phyloP scores from a whole-genome alignment of 2,888 invertebrate genomes.

The Augiades crinisus region DNA sequence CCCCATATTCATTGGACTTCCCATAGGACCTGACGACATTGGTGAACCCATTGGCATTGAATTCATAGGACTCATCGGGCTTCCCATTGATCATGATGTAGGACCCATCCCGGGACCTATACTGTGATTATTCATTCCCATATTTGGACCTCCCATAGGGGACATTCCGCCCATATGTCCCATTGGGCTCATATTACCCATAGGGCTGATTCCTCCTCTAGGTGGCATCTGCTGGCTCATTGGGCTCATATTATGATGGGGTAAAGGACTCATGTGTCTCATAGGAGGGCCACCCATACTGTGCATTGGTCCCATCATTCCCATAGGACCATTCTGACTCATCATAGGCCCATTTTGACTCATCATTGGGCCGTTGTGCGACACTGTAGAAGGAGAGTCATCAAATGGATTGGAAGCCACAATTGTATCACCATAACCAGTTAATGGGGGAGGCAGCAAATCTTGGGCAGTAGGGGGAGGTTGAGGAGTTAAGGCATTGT shows the following conservation, averaged over 20 bases:
- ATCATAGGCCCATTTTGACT: conserved; percentile 84
- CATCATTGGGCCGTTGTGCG: conserved; percentile 83
- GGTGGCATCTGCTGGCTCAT: conserved; percentile 84
- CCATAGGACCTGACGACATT: conserved; percentile 86
- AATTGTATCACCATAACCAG: conserved; percentile 96
- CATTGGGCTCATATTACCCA: conserved; percentile 87
- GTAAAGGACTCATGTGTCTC: conserved; percentile 84
- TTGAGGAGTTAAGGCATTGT: conserved; percentile 83
- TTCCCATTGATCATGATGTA: conserved; percentile 83
- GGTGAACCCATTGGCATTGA: conserved; percentile 87
- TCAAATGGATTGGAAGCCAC: conserved; percentile 97
- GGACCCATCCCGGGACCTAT: conserved; percentile 83
- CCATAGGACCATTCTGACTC: conserved; percentile 86
- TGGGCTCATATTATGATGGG: conserved; percentile 82
- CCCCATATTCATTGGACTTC: conserved; percentile 87
- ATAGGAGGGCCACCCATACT: conserved; percentile 84
- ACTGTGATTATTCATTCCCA: conserved; percentile 84
- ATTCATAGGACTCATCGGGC: conserved; percentile 89
- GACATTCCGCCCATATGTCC: conserved; percentile 85
- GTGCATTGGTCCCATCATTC: conserved; percentile 83
- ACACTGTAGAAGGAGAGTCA: conserved; percentile 88
- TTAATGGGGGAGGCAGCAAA: conserved; percentile 91
- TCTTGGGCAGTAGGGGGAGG: conserved; percentile 88
- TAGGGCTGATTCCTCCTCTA: conserved; percentile 83
- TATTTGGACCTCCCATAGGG: conserved; percentile 87